Evolutionary conservation across 92 coral and sea anemone genomes (phyloP).

Genomic region (Metridium senile): DNA sequence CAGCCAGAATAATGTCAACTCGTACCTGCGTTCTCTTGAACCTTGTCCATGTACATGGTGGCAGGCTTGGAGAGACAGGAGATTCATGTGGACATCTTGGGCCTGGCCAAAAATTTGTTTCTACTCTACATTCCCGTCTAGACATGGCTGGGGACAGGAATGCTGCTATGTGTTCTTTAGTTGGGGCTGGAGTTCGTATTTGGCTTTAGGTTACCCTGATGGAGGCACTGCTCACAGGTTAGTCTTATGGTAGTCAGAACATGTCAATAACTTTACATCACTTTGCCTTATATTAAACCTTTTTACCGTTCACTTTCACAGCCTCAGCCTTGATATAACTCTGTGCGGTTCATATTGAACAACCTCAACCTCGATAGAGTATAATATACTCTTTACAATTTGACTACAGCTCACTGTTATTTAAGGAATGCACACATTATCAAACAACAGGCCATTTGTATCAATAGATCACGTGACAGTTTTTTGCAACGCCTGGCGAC

Average conservation of each 20-base stretch:
- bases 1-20: not conserved
- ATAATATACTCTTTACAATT: too few relatives aligned
- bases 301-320: too few relatives aligned
- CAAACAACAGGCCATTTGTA: too few relatives aligned
- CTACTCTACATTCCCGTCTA: constrained; percentile 12
- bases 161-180: constrained; percentile 33
- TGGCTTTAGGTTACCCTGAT: constrained; percentile 18
- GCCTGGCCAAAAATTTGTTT: constrained; percentile 16
- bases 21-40: not conserved
- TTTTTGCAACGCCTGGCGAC: too few relatives aligned
- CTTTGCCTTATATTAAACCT: too few relatives aligned
- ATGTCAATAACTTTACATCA: too few relatives aligned
- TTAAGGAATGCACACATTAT: too few relatives aligned
- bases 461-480: too few relatives aligned
- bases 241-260: not conserved
- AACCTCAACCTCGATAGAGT: too few relatives aligned
- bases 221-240: constrained; percentile 30
- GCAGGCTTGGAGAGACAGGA: constrained; percentile 56
- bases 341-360: too few relatives aligned
- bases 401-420: too few relatives aligned
- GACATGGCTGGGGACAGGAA: constrained; percentile 22
- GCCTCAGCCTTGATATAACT: too few relatives aligned
- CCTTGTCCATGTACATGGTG: constrained; percentile 57
- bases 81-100: constrained; percentile 8
- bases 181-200: constrained; percentile 15